Conservation (phyloP, 64 coral and sea anemone species). For the Porites australiensis region DNA sequence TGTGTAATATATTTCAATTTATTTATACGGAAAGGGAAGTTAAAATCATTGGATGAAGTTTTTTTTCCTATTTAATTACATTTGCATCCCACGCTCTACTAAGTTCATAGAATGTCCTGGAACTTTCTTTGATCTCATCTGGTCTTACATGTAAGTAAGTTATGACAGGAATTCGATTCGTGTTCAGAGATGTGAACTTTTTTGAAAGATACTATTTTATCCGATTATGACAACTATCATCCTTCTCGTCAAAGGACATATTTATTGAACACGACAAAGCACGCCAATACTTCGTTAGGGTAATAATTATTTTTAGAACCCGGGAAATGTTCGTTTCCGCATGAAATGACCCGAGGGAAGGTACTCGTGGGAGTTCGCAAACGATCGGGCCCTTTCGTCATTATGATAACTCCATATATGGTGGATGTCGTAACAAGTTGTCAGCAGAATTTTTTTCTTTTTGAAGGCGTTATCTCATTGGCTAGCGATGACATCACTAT, state of each 20-base stretch:
- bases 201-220: not conserved
- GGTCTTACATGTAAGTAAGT: too few species aligned
- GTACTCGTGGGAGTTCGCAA: constrained; percentile 37
- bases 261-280: not conserved
- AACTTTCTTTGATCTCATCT: not conserved
- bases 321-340: not conserved
- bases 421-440: not conserved
- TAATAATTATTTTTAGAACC: constrained; percentile 20
- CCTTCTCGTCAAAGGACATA: not conserved
- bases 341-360: not conserved
- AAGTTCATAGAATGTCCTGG: not conserved
- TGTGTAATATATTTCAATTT: not conserved
- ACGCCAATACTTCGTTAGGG: not conserved
- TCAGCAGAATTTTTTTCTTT: constrained; percentile 24
- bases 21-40: not conserved
- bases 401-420: constrained; percentile 34
- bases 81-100: not conserved
- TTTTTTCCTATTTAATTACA: not conserved
- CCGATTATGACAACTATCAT: not conserved
- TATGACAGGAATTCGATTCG: too few species aligned
- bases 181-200: too few species aligned
- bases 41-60: not conserved
- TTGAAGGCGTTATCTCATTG: constrained; percentile 83
- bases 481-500: constrained; percentile 91
- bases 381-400: constrained; percentile 49